phyloP scores from a whole-genome alignment of 2,888 invertebrate genomes.

The Oxycera nigricornis region DNA sequence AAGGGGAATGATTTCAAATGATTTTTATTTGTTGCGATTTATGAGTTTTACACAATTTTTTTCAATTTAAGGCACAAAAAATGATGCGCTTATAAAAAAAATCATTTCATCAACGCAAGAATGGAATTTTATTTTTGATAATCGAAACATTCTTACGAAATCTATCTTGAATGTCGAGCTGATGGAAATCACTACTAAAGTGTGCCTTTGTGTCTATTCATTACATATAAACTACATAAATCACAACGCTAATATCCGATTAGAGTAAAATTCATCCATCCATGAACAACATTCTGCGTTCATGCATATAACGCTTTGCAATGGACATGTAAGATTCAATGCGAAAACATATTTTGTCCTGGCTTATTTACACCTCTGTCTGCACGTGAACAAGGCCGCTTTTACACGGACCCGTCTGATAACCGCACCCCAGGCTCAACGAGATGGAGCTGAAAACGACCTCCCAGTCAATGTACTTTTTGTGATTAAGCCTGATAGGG shows the following conservation, averaged over 20 bases:
- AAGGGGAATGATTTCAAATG: no score
- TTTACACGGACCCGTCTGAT: not conserved
- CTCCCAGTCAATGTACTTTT: constrained; percentile 9
- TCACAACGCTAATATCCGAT: constrained; percentile 9
- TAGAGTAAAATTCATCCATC: constrained; percentile 5
- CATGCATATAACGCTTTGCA: not conserved
- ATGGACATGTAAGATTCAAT: not conserved
- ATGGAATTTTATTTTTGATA: no score
- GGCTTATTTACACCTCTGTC: not conserved
- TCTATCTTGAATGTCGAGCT: no score
- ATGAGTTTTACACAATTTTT: no score
- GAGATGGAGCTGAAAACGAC: not conserved
- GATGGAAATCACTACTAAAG: no score
- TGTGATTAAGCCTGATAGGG: not conserved
- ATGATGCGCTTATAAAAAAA: no score
- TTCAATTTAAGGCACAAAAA: no score
- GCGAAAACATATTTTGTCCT: not conserved
- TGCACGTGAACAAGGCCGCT: not conserved
- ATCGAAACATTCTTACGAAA: no score
- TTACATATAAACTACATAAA: not conserved
- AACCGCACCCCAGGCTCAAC: not conserved
- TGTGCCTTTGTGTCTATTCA: no score
- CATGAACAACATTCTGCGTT: not conserved
- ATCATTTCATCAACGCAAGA: no score
- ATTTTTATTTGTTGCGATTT: no score